A percentile compares a stretch with the other conserved stretches of the same genome.
Evolutionary conservation across 92 coral and sea anemone genomes (phyloP).

Genomic region (Plumapathes pennacea): DNA sequence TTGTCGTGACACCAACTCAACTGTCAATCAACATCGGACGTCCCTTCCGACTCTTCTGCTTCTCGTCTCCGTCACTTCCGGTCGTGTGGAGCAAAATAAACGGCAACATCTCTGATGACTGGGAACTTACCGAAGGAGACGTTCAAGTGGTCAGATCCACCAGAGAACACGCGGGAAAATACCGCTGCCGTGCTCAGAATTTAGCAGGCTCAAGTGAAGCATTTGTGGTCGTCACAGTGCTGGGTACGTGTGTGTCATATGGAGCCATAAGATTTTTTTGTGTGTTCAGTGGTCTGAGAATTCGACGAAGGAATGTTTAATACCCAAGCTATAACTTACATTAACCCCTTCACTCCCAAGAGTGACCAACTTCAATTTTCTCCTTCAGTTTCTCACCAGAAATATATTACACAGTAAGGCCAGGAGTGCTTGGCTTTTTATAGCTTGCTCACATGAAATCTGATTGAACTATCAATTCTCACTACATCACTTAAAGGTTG

Average conservation of each 20-base stretch:
- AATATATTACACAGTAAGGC: too few relatives aligned
- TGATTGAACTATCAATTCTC: too few relatives aligned
- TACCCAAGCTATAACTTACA: too few relatives aligned
- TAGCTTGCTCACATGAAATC: too few relatives aligned
- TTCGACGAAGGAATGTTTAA: too few relatives aligned
- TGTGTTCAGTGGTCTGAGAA: too few relatives aligned
- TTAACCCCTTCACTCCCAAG: too few relatives aligned
- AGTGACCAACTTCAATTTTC: too few relatives aligned
- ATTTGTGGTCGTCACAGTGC: constrained; percentile 66
- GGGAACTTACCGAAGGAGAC: constrained; percentile 28
- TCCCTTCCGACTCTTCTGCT: constrained; percentile 58
- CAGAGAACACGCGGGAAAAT: constrained; percentile 68
- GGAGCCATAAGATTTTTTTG: too few relatives aligned
- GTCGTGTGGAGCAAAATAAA: constrained; percentile 72
- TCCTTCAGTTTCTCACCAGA: too few relatives aligned
- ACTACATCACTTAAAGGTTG: too few relatives aligned
- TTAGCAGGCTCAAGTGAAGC: constrained; percentile 65
- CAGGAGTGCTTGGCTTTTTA: too few relatives aligned
- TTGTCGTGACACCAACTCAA: constrained; percentile 58
- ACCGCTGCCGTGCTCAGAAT: constrained; percentile 76
- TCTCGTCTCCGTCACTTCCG: constrained; percentile 52
- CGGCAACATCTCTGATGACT: constrained; percentile 41
- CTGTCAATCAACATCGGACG: constrained; percentile 47
- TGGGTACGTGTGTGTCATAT: constrained; percentile 54
- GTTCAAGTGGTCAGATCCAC: constrained; percentile 32